Evolutionary conservation across 2,888 invertebrate species (phyloP).

Genomic region (Lampropteryx suffumata): DNA sequence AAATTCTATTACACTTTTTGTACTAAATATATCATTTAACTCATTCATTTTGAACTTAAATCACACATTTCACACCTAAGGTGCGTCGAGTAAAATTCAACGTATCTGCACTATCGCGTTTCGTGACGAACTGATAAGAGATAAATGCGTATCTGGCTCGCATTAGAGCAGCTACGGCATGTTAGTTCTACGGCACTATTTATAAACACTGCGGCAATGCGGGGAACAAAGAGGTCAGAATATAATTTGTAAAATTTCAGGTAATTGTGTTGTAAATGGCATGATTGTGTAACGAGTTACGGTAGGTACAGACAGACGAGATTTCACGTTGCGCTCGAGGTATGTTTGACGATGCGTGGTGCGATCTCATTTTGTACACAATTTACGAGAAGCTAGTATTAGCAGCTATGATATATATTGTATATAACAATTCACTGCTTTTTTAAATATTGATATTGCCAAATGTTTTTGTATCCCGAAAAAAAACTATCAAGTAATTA

Average conservation of each 20-base stretch:
- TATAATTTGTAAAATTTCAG: slow-evolving; percentile 20
- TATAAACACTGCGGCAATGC: slow-evolving; percentile 21
- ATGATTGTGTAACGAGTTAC: slow-evolving; percentile 33
- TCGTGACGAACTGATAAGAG: slow-evolving; percentile 50
- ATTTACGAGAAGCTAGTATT: too few species aligned
- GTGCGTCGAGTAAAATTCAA: slow-evolving; percentile 25
- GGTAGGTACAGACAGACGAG: slow-evolving; percentile 3
- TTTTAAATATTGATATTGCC: too few species aligned
- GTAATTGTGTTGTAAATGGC: slow-evolving; percentile 28
- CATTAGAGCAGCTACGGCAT: slow-evolving; percentile 18
- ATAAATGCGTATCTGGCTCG: slow-evolving; percentile 39
- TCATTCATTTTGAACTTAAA: slow-evolving; percentile 50
- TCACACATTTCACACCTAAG: slow-evolving; percentile 18
- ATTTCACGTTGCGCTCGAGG: slow-evolving; percentile 19
- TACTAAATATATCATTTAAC: slow-evolving; percentile 46
- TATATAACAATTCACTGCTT: too few species aligned
- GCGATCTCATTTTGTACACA: slow-evolving; percentile 14
- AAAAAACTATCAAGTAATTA: too few species aligned
- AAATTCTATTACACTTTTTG: slow-evolving; percentile 58
- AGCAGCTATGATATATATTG: too few species aligned
- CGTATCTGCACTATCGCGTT: slow-evolving; percentile 42
- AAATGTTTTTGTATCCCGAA: too few species aligned
- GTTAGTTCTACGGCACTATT: slow-evolving; percentile 24
- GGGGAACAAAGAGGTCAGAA: slow-evolving; percentile 1
- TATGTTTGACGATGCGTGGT: slow-evolving; percentile 26